Evolutionary conservation across 2,797 vertebrate genomes (phyloP), one percentile per base, ranked within the genome.

Genomic region (Dromococcyx pavoninus): DNA sequence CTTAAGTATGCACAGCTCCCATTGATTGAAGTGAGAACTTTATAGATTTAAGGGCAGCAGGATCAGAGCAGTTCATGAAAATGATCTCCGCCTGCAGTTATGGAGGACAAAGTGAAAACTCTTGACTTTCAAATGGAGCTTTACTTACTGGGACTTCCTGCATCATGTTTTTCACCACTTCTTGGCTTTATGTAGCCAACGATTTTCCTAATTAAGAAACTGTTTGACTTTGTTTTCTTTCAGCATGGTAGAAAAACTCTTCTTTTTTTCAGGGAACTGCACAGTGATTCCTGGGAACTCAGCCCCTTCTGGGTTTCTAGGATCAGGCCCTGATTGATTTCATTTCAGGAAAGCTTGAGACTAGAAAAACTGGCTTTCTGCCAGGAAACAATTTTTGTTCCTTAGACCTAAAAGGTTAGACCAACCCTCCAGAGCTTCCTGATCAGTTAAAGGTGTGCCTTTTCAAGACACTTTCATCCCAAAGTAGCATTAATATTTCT

Each of bases 371-470:
- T 95, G 94, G 14, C 84, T n/a, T 87, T 79, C 30, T 79, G 69
- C 91, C 91, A 92, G 32, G 54, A 95, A 93, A 92, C 17, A 14
- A 30, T 93, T 95, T n/a, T 95, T 75, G 51, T 46, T 44, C 69
- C 81, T 85, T 60, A 22, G 46, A 74, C 39, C 11, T 35, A 58
- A 83, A 88, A 61, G 54, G 85, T 70, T 56, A 91, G 81, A 64
- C 53, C 24, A 12, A 86, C 70, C 62, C 18, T 17, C 35, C 48
- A 88, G 82, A 96, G 71, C 53, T 83, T 69, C 65, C 60, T 93
- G 71, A 94, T 95, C 88, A 91, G 65, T 89, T 94, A 94, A 94
- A 96, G 69, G 92, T 62, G 78, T 73, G 23, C 72, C 86, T 94
- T 64, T 74, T 88, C 69, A 58, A 84, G 81, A 66, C 14, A 22